Evolutionary conservation across 2,797 vertebrate genomes (phyloP).

Genomic region (Cyclura pinguis): DNA sequence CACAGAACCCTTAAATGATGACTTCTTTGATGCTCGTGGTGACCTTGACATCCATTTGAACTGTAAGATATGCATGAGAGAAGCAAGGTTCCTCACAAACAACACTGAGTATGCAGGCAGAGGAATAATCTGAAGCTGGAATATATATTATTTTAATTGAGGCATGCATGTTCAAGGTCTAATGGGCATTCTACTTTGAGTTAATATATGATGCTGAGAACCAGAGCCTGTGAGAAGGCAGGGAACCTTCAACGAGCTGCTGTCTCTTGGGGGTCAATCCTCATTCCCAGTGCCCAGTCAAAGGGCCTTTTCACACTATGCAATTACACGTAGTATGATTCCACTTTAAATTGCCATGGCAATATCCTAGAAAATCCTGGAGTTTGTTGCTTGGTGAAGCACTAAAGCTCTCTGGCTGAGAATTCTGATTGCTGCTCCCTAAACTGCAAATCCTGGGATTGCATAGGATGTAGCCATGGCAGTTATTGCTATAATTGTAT

Average conservation of each 20-base stretch:
- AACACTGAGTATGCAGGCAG: neutral
- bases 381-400: too few relatives aligned
- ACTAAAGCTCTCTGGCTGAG: too few relatives aligned
- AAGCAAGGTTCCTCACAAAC: neutral
- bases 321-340: too few relatives aligned
- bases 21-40: neutral
- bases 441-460: too few relatives aligned
- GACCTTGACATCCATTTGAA: conserved; percentile 31
- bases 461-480: too few relatives aligned
- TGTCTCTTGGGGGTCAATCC: neutral
- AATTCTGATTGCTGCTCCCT: too few relatives aligned
- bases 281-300: neutral
- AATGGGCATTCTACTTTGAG: neutral
- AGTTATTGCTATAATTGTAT: too few relatives aligned
- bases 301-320: too few relatives aligned
- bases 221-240: too few relatives aligned
- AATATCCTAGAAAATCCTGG: too few relatives aligned
- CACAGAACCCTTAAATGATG: conserved; percentile 7
- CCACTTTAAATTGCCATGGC: too few relatives aligned
- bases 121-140: neutral
- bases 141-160: neutral
- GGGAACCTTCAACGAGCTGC: neutral
- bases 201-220: neutral
- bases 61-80: neutral
- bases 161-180: neutral